Evolutionary conservation across 1,140 invertebrate genomes (phyloP).

Genomic region (Drosophila pectinifera): DNA sequence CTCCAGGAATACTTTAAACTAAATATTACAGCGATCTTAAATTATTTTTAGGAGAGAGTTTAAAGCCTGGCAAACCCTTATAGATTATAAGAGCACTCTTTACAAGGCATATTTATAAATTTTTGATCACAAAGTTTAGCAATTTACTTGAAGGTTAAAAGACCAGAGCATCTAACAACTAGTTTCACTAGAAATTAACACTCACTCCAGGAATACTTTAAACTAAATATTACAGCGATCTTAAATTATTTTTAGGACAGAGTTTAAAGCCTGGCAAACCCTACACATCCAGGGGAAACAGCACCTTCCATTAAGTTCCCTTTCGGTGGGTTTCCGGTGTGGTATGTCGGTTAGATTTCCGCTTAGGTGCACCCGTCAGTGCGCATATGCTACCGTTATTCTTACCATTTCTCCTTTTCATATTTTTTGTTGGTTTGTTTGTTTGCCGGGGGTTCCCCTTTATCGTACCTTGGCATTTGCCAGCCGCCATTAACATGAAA

Average conservation of each 20-base stretch:
- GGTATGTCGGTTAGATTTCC: slow-evolving; percentile 53
- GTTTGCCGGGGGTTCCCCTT: slow-evolving; percentile 8
- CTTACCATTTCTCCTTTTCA: neutral
- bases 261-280: neutral
- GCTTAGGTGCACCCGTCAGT: slow-evolving; percentile 44
- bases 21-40: too few species aligned
- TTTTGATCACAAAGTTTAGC: too few species aligned
- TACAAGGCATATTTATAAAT: neutral
- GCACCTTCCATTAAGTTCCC: slow-evolving; percentile 17
- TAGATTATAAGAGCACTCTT: neutral
- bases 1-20: too few species aligned
- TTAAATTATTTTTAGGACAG: neutral
- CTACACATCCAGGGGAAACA: neutral
- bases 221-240: neutral
- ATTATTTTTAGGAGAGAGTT: neutral
- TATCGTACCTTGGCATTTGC: slow-evolving; percentile 56
- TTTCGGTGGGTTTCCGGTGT: slow-evolving; percentile 24
- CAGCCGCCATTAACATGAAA: slow-evolving; percentile 56
- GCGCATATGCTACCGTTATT: slow-evolving; percentile 22
- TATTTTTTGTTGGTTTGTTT: slow-evolving; percentile 21
- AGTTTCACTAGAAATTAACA: neutral
- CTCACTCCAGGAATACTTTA: too few species aligned
- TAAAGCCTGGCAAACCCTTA: neutral
- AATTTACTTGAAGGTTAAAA: neutral
- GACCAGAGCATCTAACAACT: too few species aligned